phyloP scores from a whole-genome alignment of 2,888 invertebrate species.

The Orgyia antiqua region DNA sequence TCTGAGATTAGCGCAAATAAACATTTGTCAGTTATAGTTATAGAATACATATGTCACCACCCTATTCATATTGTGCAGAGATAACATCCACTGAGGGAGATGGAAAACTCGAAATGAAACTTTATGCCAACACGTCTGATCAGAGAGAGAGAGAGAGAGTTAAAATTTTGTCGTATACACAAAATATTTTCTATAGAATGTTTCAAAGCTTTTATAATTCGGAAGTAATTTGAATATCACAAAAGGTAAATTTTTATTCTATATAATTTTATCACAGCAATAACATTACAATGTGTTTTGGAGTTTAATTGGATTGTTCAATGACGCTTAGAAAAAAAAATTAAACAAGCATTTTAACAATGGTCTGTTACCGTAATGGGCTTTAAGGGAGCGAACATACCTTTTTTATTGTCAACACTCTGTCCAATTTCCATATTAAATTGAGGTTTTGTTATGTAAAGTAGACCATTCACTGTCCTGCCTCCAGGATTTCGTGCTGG shows the following conservation, averaged over 20 bases:
- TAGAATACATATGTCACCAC: too few relatives aligned
- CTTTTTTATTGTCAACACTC: slow-evolving; percentile 28
- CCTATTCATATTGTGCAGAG: too few relatives aligned
- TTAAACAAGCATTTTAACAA: slow-evolving; percentile 20
- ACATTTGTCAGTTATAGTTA: too few relatives aligned
- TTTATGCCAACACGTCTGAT: too few relatives aligned
- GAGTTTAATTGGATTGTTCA: slow-evolving; percentile 40
- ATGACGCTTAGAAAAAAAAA: slow-evolving; percentile 30
- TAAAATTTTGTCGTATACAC: slow-evolving; percentile 4
- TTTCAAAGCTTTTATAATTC: slow-evolving; percentile 3
- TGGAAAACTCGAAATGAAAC: too few relatives aligned
- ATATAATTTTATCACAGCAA: slow-evolving; percentile 14
- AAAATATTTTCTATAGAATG: too few relatives aligned
- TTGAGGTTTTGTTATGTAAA: slow-evolving; percentile 37
- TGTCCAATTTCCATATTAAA: slow-evolving; percentile 43
- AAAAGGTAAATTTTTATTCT: slow-evolving; percentile 20
- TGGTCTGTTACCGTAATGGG: slow-evolving; percentile 35
- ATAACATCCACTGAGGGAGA: too few relatives aligned
- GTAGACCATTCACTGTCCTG: too few relatives aligned
- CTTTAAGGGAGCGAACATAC: slow-evolving; percentile 29
- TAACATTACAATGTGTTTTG: slow-evolving; percentile 23
- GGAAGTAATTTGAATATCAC: slow-evolving; percentile 19
- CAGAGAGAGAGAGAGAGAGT: too few relatives aligned
- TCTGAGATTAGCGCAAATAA: too few relatives aligned
- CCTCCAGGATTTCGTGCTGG: too few relatives aligned